Percentiles rank a stretch among this genome's conserved stretches.
Conservation (phyloP, 2,888 invertebrate species). For the Heliconius erato region DNA sequence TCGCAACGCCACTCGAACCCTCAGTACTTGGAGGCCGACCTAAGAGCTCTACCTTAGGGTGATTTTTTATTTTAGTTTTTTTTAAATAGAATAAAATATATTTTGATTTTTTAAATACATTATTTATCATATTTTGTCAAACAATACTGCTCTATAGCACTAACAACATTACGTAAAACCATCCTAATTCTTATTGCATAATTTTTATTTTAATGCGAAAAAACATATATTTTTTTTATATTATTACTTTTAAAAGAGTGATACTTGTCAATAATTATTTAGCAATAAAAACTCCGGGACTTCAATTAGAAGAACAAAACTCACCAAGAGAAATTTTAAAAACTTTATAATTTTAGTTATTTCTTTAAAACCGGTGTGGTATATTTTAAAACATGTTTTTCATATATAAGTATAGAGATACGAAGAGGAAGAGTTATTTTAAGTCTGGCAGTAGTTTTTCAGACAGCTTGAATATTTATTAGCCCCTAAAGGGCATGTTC, state of each 20-base stretch:
- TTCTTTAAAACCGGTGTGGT: not conserved
- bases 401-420: not conserved
- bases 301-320: not conserved
- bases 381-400: constrained; percentile 6
- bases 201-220: too few relatives aligned
- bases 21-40: not conserved
- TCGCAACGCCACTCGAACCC: not conserved
- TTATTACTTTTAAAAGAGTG: not conserved
- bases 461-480: constrained; percentile 70
- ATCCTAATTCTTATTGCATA: too few relatives aligned
- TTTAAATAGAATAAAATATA: not conserved
- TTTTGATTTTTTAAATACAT: too few relatives aligned
- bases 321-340: not conserved
- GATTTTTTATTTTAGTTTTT: not conserved
- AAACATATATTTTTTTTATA: not conserved
- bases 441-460: constrained; percentile 53
- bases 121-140: too few relatives aligned
- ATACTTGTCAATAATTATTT: not conserved
- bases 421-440: not conserved
- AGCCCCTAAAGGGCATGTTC: constrained; percentile 64
- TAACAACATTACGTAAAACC: too few relatives aligned
- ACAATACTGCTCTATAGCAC: too few relatives aligned
- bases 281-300: not conserved
- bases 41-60: not conserved
- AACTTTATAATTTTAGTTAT: constrained; percentile 2